Base-by-base conservation (phyloP, 2,113 vertebrate genomes). In the Malurus elegans region DNA sequence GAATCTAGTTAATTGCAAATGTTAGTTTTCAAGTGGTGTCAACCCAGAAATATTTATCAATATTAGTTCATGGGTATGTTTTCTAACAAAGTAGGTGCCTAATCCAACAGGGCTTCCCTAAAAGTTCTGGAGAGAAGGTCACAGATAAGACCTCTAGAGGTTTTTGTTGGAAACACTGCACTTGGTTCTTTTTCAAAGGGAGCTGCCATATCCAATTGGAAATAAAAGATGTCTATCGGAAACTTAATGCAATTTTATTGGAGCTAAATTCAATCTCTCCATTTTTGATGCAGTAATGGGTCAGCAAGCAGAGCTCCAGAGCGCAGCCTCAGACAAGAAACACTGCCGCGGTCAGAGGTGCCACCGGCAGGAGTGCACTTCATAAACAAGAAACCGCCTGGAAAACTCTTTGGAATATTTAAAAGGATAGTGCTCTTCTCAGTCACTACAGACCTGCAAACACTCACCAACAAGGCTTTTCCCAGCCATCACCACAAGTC, bases 121-220 rank as follows among this genome's bases (percentile, higher is more conserved):
- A 82, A 93, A 92, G 67, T 92, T 95, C 81, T 78, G 71, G 25
- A 92, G 76, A 60, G 79, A 88, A 95, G 93, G 92, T 93, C 95
- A 88, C 34, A 47, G 40, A 29, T 79, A 92, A 92, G 86, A 94
- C 79, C 40, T 81, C 64, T n/a, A 67, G 75, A 90, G 85, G 48
- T 50, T 91, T 95, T 91, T 96, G 76, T 64, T 92, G 64, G 60
- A 81, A 95, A 79, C 61, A 5, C 61, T 47, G 38, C 50, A 54
- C 71, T 93, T 76, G 12, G 8, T 93, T 92, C 64, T 84, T 94
- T 83, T 79, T 76, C 7, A 2, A 64, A 95, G 86, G 64, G 72
- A 94, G 47, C 92, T 96, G 96, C 94, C 95, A 94, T 61, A 73
- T 88, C 90, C 94, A 92, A 96, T 97, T 96, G 91, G 57, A 94